phyloP scores from a whole-genome alignment of 2,797 vertebrate genomes.

The Sebastes itinus region DNA sequence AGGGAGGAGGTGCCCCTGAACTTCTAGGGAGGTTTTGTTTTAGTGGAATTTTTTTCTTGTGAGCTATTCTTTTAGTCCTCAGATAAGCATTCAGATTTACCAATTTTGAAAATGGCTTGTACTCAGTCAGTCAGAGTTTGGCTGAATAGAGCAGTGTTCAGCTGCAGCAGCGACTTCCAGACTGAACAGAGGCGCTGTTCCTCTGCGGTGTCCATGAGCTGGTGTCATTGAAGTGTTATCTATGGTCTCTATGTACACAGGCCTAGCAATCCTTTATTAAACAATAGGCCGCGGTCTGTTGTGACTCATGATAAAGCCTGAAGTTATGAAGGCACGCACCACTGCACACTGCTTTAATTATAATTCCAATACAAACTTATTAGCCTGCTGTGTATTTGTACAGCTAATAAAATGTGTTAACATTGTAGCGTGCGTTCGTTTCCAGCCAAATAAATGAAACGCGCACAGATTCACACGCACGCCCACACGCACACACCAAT shows the following conservation, averaged over 20 bases:
- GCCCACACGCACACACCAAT: conserved; percentile 16
- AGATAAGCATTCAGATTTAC: not conserved
- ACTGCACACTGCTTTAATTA: conserved; percentile 73
- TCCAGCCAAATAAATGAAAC: conserved; percentile 26
- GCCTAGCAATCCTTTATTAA: conserved; percentile 53
- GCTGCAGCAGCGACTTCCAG: not conserved
- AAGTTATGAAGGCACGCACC: conserved; percentile 66
- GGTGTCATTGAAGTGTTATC: conserved; percentile 46
- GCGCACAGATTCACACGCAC: not conserved
- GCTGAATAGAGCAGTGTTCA: not conserved
- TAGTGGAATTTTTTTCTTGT: not conserved
- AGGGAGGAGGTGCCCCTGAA: not conserved
- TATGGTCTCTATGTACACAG: conserved; percentile 38
- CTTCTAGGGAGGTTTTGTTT: not conserved
- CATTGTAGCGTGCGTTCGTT: conserved; percentile 32
- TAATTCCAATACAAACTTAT: conserved; percentile 66
- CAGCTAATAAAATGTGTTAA: conserved; percentile 53
- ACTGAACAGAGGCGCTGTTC: not conserved
- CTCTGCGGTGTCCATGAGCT: conserved; percentile 20
- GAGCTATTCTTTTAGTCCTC: not conserved
- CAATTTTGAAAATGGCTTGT: not conserved
- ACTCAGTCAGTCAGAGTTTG: conserved; percentile 5
- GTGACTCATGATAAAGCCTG: conserved; percentile 57
- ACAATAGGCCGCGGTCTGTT: conserved; percentile 46
- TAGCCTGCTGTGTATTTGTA: conserved; percentile 59